Conservation (phyloP, 2,888 invertebrate genomes). For the Drosophila fulvimacula region DNA sequence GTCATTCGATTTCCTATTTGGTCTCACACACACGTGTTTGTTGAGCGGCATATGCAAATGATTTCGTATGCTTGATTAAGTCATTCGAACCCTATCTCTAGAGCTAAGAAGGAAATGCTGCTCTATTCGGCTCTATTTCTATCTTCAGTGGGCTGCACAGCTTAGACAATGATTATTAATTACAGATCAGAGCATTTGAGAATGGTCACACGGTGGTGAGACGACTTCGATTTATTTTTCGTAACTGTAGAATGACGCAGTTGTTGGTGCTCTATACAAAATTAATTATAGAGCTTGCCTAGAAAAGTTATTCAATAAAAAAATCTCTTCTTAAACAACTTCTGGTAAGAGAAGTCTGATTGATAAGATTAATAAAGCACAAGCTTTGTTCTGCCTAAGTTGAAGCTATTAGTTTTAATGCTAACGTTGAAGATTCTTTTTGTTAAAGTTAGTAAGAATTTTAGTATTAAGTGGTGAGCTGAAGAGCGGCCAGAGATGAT, state of each 20-base stretch:
- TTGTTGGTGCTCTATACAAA: slow-evolving; percentile 11
- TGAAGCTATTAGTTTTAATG: slow-evolving; percentile 1
- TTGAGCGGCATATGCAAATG: slow-evolving; percentile 49
- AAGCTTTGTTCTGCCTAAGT: slow-evolving; percentile 2
- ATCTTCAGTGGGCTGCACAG: slow-evolving; percentile 28
- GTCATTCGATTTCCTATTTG: slow-evolving; percentile 37
- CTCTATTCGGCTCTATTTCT: slow-evolving; percentile 3
- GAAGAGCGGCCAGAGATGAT: not conserved
- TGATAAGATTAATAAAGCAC: not conserved
- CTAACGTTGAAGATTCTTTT: slow-evolving; percentile 1
- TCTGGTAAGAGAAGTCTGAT: not conserved
- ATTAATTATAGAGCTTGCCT: slow-evolving; percentile 14
- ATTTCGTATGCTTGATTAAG: slow-evolving; percentile 22
- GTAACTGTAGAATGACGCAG: not conserved
- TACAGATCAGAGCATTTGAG: slow-evolving; percentile 30
- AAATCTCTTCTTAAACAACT: not conserved
- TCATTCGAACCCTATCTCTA: slow-evolving; percentile 28
- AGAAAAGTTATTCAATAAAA: not conserved
- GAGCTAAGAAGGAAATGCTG: slow-evolving; percentile 46
- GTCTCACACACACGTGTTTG: slow-evolving; percentile 35
- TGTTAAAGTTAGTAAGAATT: slow-evolving; percentile 1
- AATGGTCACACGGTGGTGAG: slow-evolving; percentile 34
- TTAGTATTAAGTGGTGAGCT: not conserved
- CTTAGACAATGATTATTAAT: slow-evolving; percentile 51
- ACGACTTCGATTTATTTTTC: not conserved